Base-by-base conservation (phyloP, 1,140 invertebrate genomes). In the Melitaea cinxia region DNA sequence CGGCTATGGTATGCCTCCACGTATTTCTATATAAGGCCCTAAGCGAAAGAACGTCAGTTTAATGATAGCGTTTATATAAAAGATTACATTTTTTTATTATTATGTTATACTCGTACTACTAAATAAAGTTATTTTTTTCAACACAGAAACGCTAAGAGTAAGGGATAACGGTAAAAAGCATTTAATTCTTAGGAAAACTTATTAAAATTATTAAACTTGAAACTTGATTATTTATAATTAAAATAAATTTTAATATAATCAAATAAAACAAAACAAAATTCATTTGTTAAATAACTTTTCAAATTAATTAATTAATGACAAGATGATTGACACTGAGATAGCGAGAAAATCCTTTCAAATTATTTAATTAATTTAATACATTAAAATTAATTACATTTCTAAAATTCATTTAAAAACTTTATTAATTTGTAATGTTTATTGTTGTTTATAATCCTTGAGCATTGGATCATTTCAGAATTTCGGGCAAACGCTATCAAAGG, bases 271-370 rank as follows among this genome's bases (percentile, higher is more conserved):
- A 33, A 33, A 33, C 9, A 6, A 33, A 33, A 37, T 39, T 39
- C 15, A 1, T 17, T n/a, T 42, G 10, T n/a, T 19, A 47, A 10
- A 10, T 21, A 47, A 23, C 17, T 9, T 23, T 5, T 12, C 0
- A 24, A 19, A 23, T 23, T 47, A 23, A 23, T 47, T 47, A 47
- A 47, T 47, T 47, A 47, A 23, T 19, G 21, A 47, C 9, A n/a
- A 3, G 17, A 47, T 47, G 7, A 47, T 23, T 47, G 42, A 47
- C 42, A 23, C 9, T 9, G 7, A 47, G 21, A n/a, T 21, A 14
- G 42, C 42, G 0, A 7, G 14, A 21, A 10, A 15, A 10, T 24
- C 9, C 19, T n/a, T 19, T 19, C 23, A 7, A 23, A 23, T 1
- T 14, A 39, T 2, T 14, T 12, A 39, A 39, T 42, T 42, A 42